Conservation (phyloP, 2,888 invertebrate genomes). For the Drosophila hamatofila region DNA sequence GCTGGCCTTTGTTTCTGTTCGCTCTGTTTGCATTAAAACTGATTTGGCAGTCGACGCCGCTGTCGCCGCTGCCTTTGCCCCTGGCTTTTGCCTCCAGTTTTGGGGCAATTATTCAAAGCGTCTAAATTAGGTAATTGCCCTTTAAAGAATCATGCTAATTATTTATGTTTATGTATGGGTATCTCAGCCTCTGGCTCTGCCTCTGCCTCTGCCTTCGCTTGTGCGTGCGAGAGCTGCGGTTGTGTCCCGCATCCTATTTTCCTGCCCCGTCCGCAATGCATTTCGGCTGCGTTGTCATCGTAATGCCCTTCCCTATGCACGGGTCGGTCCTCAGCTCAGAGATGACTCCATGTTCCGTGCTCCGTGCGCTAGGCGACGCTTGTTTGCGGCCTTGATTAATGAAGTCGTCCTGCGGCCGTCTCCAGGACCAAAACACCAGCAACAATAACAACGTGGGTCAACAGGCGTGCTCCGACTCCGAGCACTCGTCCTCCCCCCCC, state of each 20-base stretch:
- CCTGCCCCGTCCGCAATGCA: conserved; percentile 41
- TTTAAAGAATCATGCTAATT: conserved; percentile 81
- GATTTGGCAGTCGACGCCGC: conserved; percentile 53
- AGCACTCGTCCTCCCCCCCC: conserved; percentile 9
- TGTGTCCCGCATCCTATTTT: conserved; percentile 9
- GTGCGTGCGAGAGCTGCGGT: conserved; percentile 14
- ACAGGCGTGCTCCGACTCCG: conserved; percentile 42
- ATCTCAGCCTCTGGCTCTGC: conserved; percentile 14
- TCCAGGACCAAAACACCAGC: conserved; percentile 25
- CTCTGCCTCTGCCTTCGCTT: neutral
- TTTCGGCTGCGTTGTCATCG: conserved; percentile 55
- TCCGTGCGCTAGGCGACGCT: conserved; percentile 44
- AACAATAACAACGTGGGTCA: conserved; percentile 44
- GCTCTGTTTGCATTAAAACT: conserved; percentile 57
- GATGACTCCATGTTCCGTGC: conserved; percentile 3
- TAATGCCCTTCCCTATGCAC: neutral
- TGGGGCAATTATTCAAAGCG: conserved; percentile 80
- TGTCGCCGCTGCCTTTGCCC: conserved; percentile 5
- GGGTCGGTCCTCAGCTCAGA: conserved; percentile 5
- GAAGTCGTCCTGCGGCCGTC: conserved; percentile 77
- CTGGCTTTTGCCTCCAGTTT: conserved; percentile 18
- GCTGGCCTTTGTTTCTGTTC: conserved; percentile 8
- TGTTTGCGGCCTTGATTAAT: conserved; percentile 81
- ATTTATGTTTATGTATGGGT: conserved; percentile 74
- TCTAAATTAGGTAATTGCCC: conserved; percentile 82